Evolutionary conservation across 2,888 invertebrate species (phyloP).

Genomic region (Phania funesta): DNA sequence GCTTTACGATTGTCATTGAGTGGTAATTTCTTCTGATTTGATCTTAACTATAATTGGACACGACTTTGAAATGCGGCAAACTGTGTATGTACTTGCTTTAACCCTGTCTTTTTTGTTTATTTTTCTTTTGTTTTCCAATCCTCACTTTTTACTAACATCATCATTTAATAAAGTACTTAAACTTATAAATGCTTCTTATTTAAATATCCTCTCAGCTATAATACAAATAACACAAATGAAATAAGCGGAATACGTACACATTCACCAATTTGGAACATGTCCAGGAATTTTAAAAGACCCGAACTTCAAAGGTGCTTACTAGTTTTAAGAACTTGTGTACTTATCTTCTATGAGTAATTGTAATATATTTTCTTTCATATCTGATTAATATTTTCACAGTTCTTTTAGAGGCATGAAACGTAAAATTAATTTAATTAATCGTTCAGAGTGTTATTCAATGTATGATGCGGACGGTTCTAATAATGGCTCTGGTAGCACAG

Average conservation of each 20-base stretch:
- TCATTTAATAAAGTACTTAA: not conserved
- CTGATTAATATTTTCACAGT: not conserved
- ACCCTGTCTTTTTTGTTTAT: not conserved
- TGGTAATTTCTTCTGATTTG: no score
- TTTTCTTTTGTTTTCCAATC: not conserved
- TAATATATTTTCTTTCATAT: not conserved
- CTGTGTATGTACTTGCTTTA: no score
- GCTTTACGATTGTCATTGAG: no score
- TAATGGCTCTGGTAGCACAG: slow-evolving; percentile 84
- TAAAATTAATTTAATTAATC: slow-evolving; percentile 82
- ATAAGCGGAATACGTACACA: slow-evolving; percentile 77
- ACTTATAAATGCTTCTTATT: not conserved
- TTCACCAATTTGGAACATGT: slow-evolving; percentile 78
- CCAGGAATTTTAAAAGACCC: slow-evolving; percentile 79
- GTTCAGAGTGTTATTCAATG: slow-evolving; percentile 75
- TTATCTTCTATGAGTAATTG: not conserved
- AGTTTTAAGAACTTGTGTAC: not conserved
- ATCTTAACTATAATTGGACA: no score
- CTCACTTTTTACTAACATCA: slow-evolving; percentile 3
- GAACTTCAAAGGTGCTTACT: slow-evolving; percentile 75
- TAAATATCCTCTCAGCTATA: slow-evolving; percentile 72
- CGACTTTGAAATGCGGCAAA: no score
- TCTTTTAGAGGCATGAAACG: slow-evolving; percentile 83
- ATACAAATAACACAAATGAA: slow-evolving; percentile 77
- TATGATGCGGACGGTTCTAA: slow-evolving; percentile 80